Evolutionary conservation across 2,797 vertebrate species (phyloP).

Genomic region (Dromococcyx pavoninus): DNA sequence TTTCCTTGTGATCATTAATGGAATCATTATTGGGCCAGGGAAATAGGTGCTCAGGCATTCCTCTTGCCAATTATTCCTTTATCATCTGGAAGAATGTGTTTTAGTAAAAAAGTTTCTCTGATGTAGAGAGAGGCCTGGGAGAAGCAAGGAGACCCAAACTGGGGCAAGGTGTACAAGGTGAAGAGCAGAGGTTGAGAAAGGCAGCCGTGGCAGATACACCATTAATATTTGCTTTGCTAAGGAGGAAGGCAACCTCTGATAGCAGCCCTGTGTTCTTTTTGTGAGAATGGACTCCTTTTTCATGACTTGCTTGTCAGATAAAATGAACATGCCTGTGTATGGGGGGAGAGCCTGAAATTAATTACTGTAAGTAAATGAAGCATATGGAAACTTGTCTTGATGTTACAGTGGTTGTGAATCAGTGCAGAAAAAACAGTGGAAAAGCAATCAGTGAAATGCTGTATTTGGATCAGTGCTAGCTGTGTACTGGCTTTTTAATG

Average conservation of each 20-base stretch:
- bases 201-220: neutral
- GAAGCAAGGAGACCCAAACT: neutral
- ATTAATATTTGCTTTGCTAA: neutral
- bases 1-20: neutral
- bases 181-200: neutral
- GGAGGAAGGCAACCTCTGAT: constrained; percentile 3
- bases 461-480: neutral
- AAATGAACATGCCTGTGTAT: constrained; percentile 38
- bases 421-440: constrained; percentile 66
- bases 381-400: constrained; percentile 64
- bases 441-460: constrained; percentile 35
- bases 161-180: neutral
- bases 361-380: constrained; percentile 76
- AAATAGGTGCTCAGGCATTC: neutral
- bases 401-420: constrained; percentile 73
- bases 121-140: neutral
- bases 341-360: constrained; percentile 58
- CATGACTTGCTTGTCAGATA: constrained; percentile 59
- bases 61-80: neutral
- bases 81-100: neutral
- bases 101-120: neutral
- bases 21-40: neutral
- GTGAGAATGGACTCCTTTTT: constrained; percentile 42
- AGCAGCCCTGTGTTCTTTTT: constrained; percentile 12
- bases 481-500: constrained; percentile 2